Percentiles rank a stretch among this genome's conserved stretches.
Evolutionary conservation across 1,140 invertebrate genomes (phyloP).

Genomic region (Ostrea edulis): DNA sequence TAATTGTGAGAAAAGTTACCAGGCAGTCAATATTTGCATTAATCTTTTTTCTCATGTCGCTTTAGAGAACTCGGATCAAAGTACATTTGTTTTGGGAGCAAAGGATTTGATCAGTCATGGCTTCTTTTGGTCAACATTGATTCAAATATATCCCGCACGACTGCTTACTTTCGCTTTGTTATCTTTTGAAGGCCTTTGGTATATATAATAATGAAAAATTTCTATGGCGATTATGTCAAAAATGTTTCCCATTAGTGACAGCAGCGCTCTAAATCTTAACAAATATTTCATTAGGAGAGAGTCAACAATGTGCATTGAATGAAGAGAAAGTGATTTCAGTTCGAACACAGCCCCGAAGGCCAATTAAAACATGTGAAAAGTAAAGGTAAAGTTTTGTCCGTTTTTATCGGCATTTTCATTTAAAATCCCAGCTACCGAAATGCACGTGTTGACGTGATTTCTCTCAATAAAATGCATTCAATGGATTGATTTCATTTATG

Average conservation of each 20-base stretch:
- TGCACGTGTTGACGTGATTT: constrained; percentile 47
- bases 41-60: constrained; percentile 35
- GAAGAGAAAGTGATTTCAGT: constrained; percentile 4
- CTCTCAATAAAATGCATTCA: constrained; percentile 31
- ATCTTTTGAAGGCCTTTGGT: not conserved
- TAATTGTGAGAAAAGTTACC: constrained; percentile 22
- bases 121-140: constrained; percentile 19
- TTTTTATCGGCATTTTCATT: constrained; percentile 32
- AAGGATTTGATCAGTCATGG: constrained; percentile 12
- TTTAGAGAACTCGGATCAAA: not conserved
- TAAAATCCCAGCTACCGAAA: constrained; percentile 17
- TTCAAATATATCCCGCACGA: constrained; percentile 2
- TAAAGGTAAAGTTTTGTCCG: constrained; percentile 1
- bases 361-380: constrained; percentile 33
- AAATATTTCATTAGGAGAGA: constrained; percentile 20
- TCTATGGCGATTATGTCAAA: constrained; percentile 39
- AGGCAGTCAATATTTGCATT: not conserved
- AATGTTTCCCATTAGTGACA: constrained; percentile 43
- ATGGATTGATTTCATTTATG: constrained; percentile 14
- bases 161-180: constrained; percentile 19
- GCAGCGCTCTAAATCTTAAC: constrained; percentile 28
- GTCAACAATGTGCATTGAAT: constrained; percentile 21
- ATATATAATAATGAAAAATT: constrained; percentile 41
- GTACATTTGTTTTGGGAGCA: constrained; percentile 19
- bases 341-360: not conserved